Base-by-base conservation (phyloP, 2,797 vertebrate species). In the Gymnoscopelus microlampas region DNA sequence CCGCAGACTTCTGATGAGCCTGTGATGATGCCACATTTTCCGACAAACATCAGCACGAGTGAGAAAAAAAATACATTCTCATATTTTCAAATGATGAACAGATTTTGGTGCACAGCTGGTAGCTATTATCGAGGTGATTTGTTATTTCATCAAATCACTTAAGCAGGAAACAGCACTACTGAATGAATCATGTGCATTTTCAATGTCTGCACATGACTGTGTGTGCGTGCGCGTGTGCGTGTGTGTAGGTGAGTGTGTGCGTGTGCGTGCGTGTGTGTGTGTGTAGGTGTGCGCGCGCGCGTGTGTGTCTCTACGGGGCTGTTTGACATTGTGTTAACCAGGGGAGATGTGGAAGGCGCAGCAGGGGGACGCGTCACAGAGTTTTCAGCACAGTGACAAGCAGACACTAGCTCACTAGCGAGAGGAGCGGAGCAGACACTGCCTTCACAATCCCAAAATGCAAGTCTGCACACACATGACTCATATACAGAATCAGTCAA, bases 391-490 rank as follows among this genome's bases (percentile, higher is more conserved):
- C 66, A 78, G 81, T 91, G 86, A 92, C 91, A 91, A 88, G 78
- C 90, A 94, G 89, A 93, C 89, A 89, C 88, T 89, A 87, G 87
- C 91, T 91, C 87, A 89, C 87, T 77, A 64, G 39, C 39, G 80
- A 4, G 14, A 80, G 75, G 79, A 88, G 53, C 71, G 86, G 88
- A 71, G 69, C 79, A 89, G 82, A 87, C 85, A 65, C 83, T 87
- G 85, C 90, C 88, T 91, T 89, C 84, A 87, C 85, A 85, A 87
- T 71, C 71, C 77, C 3, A 54, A 81, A 69, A 83, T 71, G 83
- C 85, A 29, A 29, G 26, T 86, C 85, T 77, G 82, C 61, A 44
- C 63, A 7, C 76, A 7, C 76, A 76, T 80, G 88, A 85, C 84
- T 88, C 85, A 90, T 71, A 90, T 71, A 53, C 24, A 44, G 68